Percentiles rank a stretch among this genome's conserved stretches.
Evolutionary conservation across 2,888 invertebrate species (phyloP).

Genomic region (Spodoptera littoralis): DNA sequence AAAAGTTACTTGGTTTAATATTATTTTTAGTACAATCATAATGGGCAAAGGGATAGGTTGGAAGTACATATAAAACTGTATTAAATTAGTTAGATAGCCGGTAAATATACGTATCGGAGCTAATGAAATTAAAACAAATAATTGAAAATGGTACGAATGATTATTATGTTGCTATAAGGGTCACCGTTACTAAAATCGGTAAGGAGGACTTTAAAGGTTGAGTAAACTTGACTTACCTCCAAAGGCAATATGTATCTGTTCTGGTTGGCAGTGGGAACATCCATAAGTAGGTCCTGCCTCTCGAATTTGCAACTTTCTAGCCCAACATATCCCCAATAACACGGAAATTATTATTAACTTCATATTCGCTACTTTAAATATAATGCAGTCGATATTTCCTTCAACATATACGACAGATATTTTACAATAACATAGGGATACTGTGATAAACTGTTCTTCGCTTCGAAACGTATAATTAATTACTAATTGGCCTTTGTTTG

Average conservation of each 20-base stretch:
- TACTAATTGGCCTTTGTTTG: conserved; percentile 19
- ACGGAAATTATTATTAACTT: conserved; percentile 39
- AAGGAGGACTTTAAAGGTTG: background rate
- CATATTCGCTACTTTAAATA: conserved; percentile 21
- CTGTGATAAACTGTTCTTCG: conserved; percentile 1
- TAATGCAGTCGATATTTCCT: background rate
- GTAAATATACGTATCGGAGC: too few relatives aligned
- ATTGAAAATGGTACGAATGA: background rate
- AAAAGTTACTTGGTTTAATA: too few relatives aligned
- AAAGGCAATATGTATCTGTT: conserved; percentile 44
- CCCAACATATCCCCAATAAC: conserved; percentile 33
- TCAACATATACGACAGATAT: background rate
- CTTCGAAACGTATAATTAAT: conserved; percentile 12
- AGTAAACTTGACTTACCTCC: conserved; percentile 23
- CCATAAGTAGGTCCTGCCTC: conserved; percentile 28
- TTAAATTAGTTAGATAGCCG: too few relatives aligned
- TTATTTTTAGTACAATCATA: too few relatives aligned
- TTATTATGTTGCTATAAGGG: too few relatives aligned
- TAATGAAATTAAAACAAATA: too few relatives aligned
- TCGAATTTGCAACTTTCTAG: conserved; percentile 5
- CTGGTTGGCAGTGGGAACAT: conserved; percentile 44
- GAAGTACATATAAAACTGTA: too few relatives aligned
- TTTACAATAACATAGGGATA: background rate
- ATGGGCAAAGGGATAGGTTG: too few relatives aligned
- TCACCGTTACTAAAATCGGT: background rate